Base-by-base conservation (phyloP, 2,797 vertebrate genomes). In the Halcyon smyrnensis region DNA sequence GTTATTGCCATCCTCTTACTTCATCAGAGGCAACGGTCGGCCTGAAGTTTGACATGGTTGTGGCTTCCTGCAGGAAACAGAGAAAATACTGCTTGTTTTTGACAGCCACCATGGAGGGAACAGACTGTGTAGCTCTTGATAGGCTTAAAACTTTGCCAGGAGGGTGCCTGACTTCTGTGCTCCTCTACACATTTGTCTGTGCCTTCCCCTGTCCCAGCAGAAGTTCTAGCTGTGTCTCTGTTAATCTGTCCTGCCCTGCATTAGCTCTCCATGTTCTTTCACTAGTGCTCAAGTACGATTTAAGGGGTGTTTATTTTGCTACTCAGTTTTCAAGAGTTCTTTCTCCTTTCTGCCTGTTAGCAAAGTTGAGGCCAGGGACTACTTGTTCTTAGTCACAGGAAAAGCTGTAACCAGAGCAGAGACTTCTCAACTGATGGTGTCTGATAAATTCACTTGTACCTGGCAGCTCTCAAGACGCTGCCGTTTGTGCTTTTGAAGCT, bases 61-160 rank as follows among this genome's bases (percentile, higher is more conserved):
- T 64, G 43, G 25, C 90, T 89, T 96, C 84, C 84, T 93, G 81
- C 84, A 90, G 94, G 92, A 96, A 95, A 77, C 2, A 0, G 70
- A 76, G 94, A 92, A 87, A 93, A 90, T 41, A 15, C 28, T 25
- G 63, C 59, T 79, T 34, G 46, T 8, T 34, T 88, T 75, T 74
- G 82, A 78, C 64, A 50, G 53, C 60, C 30, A 12, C 18, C 6
- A 0, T 50, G 67, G 54, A 69, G 85, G 78, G 60, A 76, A 53
- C 7, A 19, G 48, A 41, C 23, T 63, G 41, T 11, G 43, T 65
- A n/a, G 76, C 50, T 94, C 67, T 32, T 82, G 63, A 53, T 19
- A 41, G 68, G 45, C 67, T 70, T 93, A 90, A 90, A 87, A 53
- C 60, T 37, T 34, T 67, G 70, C 88, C 70, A 82, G 78, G 54